Conservation (phyloP, 2,797 vertebrate genomes). For the Urocyon cinereoargenteus region DNA sequence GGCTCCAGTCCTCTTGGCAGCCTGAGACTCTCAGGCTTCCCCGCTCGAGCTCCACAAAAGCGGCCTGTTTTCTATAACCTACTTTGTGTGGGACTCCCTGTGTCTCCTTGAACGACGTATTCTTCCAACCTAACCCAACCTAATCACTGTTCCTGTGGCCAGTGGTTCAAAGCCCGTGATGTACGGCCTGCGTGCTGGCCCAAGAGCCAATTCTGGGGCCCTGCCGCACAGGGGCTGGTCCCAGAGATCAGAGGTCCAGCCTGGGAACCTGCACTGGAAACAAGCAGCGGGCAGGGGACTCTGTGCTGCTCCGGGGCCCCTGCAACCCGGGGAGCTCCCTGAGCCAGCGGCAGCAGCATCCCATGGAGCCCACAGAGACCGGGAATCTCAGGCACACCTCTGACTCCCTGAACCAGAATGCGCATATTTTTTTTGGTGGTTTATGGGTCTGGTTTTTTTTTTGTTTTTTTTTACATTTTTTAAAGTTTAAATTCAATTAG, state of each 20-base stretch:
- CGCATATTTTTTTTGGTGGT: too few relatives aligned
- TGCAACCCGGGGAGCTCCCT: neutral
- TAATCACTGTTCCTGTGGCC: neutral
- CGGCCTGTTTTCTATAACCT: accelerated
- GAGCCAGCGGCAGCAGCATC: accelerated
- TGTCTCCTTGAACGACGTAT: accelerated
- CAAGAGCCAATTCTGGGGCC: neutral
- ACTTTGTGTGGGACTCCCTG: accelerated
- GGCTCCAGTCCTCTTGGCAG: neutral
- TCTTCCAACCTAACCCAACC: neutral
- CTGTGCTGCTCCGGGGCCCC: neutral
- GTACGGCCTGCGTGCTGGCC: neutral
- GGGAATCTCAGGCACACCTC: neutral
- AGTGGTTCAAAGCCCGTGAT: neutral
- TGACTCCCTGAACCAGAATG: neutral
- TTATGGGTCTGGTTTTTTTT: too few relatives aligned
- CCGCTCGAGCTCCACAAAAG: neutral
- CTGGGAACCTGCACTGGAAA: neutral
- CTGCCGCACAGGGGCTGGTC: neutral
- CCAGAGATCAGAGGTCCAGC: neutral
- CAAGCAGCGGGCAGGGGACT: neutral
- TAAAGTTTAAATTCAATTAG: too few relatives aligned
- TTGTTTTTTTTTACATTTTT: too few relatives aligned
- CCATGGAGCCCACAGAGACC: neutral
- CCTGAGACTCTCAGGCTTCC: neutral